Percentiles rank a stretch among this genome's conserved stretches.
phyloP scores from a whole-genome alignment of 2,797 vertebrate species.

The Morus bassanus region DNA sequence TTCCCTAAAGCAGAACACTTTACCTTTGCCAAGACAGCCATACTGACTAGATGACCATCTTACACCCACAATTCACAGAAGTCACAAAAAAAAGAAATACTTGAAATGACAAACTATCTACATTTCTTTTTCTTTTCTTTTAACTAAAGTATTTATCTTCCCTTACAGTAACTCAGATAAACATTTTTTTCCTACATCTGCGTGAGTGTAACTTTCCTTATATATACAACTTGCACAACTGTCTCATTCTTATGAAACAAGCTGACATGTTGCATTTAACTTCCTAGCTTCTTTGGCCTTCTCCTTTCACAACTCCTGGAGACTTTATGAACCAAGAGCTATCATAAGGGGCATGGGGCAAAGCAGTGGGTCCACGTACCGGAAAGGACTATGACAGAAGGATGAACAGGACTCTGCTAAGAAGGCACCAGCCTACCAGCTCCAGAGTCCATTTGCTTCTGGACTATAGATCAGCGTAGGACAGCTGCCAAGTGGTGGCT shows the following conservation, averaged over 20 bases:
- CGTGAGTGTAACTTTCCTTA: background rate
- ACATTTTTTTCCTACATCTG: background rate
- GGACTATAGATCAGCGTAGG: background rate
- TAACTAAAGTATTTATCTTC: background rate
- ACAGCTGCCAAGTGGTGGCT: background rate
- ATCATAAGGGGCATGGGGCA: background rate
- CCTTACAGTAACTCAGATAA: background rate
- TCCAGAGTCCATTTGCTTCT: background rate
- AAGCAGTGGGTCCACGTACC: background rate
- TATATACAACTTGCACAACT: background rate
- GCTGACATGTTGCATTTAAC: background rate
- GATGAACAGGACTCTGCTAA: background rate
- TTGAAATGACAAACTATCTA: background rate
- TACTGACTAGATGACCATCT: background rate
- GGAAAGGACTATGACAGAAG: background rate
- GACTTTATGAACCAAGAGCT: background rate
- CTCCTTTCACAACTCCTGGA: background rate
- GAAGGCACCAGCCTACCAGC: background rate
- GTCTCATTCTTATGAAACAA: background rate
- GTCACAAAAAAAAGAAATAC: background rate
- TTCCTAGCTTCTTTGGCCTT: background rate
- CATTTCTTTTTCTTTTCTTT: background rate
- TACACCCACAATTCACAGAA: background rate
- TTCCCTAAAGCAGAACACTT: background rate
- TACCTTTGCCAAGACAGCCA: background rate